Conservation (phyloP, 2,113 vertebrate genomes). For the Ginglymostoma cirratum region DNA sequence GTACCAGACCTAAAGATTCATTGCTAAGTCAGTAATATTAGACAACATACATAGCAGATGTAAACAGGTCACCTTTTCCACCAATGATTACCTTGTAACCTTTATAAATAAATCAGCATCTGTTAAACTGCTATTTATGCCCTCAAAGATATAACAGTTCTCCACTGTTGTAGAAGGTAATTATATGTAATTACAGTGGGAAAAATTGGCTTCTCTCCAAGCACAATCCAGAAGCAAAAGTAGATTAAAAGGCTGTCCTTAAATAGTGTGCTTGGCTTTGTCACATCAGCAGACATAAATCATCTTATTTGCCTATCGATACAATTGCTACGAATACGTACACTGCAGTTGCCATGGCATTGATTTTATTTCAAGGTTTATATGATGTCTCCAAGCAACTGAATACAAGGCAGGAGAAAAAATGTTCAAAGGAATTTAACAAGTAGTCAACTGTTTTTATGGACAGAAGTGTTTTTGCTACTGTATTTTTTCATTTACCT, state of each 20-base stretch:
- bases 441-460: neutral
- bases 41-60: neutral
- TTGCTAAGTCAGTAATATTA: neutral
- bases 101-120: slow-evolving; percentile 12
- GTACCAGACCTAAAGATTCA: neutral
- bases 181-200: neutral
- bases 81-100: neutral
- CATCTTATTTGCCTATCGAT: slow-evolving; percentile 10
- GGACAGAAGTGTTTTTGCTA: slow-evolving; percentile 4
- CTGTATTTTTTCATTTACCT: neutral
- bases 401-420: slow-evolving; percentile 10
- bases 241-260: slow-evolving; percentile 1
- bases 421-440: slow-evolving; percentile 13
- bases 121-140: neutral
- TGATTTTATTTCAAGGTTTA: slow-evolving; percentile 27
- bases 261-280: neutral
- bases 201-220: neutral
- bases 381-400: slow-evolving; percentile 28
- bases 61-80: neutral
- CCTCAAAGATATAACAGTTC: neutral
- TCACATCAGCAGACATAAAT: neutral
- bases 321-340: neutral
- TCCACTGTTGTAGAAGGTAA: neutral
- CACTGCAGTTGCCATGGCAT: slow-evolving; percentile 14
- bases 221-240: neutral